Conservation (phyloP, 2,113 vertebrate species). For the Holacanthus passer region DNA sequence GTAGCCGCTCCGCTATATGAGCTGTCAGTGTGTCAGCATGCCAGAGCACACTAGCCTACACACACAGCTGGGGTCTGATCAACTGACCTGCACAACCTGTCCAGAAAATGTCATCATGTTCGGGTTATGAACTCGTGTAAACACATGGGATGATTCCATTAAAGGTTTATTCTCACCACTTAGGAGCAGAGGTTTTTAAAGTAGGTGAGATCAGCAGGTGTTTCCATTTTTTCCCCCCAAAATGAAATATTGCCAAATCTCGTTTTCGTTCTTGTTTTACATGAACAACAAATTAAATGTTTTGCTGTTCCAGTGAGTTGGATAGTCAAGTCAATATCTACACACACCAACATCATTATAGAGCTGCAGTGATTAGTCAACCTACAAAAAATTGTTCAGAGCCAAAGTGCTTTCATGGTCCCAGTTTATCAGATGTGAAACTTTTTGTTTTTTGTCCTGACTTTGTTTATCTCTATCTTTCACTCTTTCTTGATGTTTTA, state of each 20-base stretch:
- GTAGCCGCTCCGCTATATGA: conserved; percentile 20
- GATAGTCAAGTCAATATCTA: not conserved
- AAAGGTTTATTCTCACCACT: not conserved
- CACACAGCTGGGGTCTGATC: conserved; percentile 11
- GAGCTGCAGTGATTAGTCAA: not conserved
- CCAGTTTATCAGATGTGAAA: too few species aligned
- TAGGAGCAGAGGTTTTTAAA: not conserved
- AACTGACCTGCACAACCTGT: not conserved
- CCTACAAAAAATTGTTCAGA: not conserved
- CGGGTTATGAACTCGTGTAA: not conserved
- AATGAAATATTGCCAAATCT: not conserved
- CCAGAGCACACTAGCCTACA: conserved; percentile 33
- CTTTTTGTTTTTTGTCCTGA: not conserved
- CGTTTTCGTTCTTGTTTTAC: not conserved
- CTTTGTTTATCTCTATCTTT: too few species aligned
- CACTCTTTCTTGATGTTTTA: not conserved
- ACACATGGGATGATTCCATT: not conserved
- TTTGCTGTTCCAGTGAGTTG: not conserved
- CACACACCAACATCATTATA: not conserved
- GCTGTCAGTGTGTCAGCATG: conserved; percentile 37
- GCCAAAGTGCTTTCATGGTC: not conserved
- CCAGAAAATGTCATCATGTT: accelerated
- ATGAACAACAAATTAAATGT: not conserved
- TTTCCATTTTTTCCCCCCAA: not conserved
- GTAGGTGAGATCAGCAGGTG: not conserved